Conservation (phyloP, 2,797 vertebrate species). For the Fistularia tabacaria region DNA sequence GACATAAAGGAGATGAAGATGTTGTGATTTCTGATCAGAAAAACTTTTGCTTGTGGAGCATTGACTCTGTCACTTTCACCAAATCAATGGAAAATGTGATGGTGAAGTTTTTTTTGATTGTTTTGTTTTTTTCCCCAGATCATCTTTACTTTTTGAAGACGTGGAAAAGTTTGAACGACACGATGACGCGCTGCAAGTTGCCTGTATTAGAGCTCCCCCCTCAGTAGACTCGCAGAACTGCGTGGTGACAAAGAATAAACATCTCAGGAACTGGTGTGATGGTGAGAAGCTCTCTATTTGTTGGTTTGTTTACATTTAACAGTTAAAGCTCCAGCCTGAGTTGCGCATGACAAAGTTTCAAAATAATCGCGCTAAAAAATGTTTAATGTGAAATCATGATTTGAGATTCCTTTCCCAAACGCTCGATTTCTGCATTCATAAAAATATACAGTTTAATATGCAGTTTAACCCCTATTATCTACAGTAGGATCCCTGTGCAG, state of each 20-base stretch:
- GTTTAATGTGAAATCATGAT: no score
- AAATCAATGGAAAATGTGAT: neutral
- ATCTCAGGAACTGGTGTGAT: slow-evolving; percentile 2
- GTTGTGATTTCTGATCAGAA: no score
- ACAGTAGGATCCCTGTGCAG: neutral
- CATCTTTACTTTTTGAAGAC: no score
- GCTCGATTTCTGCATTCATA: no score
- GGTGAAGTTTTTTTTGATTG: slow-evolving; percentile 44
- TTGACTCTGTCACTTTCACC: neutral
- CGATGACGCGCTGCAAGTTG: slow-evolving; percentile 51
- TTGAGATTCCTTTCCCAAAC: no score
- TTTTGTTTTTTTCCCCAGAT: no score
- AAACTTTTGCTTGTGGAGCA: neutral
- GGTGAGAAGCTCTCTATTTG: neutral
- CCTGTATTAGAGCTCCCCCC: slow-evolving; percentile 87
- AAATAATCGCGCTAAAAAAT: no score
- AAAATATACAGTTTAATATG: no score
- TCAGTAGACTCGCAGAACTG: slow-evolving; percentile 69
- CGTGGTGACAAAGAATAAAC: neutral
- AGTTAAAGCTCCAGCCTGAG: no score
- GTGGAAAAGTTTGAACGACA: neutral
- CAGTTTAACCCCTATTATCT: neutral
- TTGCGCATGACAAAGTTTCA: no score
- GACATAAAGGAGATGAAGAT: neutral
- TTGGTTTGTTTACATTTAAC: neutral